Evolutionary conservation across 2,888 invertebrate species (phyloP), one percentile per base, ranked within the genome.

Genomic region (Pomacea canaliculata): DNA sequence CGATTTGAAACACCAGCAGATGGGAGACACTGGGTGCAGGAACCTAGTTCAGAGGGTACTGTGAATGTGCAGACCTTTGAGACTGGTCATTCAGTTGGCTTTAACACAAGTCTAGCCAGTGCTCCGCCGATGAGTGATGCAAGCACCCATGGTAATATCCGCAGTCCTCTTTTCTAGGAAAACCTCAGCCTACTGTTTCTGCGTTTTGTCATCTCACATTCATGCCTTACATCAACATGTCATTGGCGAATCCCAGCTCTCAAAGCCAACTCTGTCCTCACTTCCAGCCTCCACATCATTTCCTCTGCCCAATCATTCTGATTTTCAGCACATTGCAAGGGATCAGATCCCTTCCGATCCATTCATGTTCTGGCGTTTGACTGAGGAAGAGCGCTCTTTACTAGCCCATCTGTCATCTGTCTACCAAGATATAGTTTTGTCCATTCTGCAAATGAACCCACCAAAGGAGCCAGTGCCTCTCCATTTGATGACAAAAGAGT

Each of bases 361-460:
- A 1, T 73, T 37, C 10, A 76, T 83, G 74, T 87, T 83, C 71
- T 82, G 87, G 18, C 78, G 76, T 3, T 74, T 88, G 63, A 78
- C 80, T 18, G 69, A 74, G 12, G 81, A 81, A n/a, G 87, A 88
- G 76, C 77, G 76, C 19, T 75, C 76, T 13, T 70, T 86, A 69
- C 80, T 87, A 62, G 73, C 80, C 23, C 82, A 84, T 18, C 71
- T 87, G 12, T 82, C 83, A 3, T 76, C 77, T 27, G 80, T 83
- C 1, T 88, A 87, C 76, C 78, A 79, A 48, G 81, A 79, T 46
- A 87, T 87, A 0, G 77, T 88, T 4, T 86, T 85, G 10, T 83
- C 83, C 19, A 77, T 83, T 48, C 70, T 82, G 12, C 71, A 78
- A 65, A 75, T 71, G 27, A 76, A 78, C 19, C 80, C 76, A 56